These are phyloP conservation scores for Cyprinodon diabolis DNA, from an alignment of 2,797 vertebrate genomes.

Conservation along the genomic window DNA sequence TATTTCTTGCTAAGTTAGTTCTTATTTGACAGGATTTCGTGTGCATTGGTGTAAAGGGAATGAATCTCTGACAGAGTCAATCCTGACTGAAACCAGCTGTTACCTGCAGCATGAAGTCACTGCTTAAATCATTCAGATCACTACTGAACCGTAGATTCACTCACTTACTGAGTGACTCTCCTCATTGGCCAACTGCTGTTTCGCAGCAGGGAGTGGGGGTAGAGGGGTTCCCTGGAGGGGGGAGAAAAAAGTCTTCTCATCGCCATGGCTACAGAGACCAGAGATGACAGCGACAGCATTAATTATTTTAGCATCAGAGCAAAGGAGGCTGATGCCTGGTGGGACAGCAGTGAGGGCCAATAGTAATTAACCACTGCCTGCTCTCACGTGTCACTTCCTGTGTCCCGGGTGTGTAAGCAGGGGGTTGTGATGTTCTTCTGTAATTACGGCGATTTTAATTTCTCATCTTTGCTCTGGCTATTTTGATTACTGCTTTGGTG, in stretches of 20 bases:
- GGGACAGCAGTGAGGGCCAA: conserved; percentile 71
- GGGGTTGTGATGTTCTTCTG: conserved; percentile 56
- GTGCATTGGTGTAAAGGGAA: conserved; percentile 1
- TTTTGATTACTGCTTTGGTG: conserved; percentile 41
- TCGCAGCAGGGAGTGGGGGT: conserved; percentile 43
- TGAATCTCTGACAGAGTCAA: conserved; percentile 1
- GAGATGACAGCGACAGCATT: conserved; percentile 71
- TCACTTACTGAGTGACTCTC: conserved; percentile 29
- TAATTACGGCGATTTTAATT: conserved; percentile 57
- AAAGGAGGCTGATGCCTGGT: conserved; percentile 61
- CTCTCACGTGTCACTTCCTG: conserved; percentile 80
- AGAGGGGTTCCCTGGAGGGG: conserved; percentile 42
- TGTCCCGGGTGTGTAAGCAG: conserved; percentile 55
- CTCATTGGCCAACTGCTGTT: conserved; percentile 59
- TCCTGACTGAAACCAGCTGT: conserved; percentile 11
- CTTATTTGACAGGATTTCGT: background rate
- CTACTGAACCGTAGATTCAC: conserved; percentile 11
- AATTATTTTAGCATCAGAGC: conserved; percentile 76
- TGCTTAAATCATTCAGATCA: conserved; percentile 37
- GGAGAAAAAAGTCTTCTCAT: conserved; percentile 69
- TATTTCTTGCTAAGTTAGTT: background rate
- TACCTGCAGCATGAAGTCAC: conserved; percentile 28
- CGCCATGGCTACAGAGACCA: conserved; percentile 75
- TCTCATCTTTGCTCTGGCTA: conserved; percentile 52
- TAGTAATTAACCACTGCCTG: conserved; percentile 80